These are phyloP conservation scores for Odontothrips loti DNA, from an alignment of 2,888 invertebrate genomes.

Conservation along the genomic window DNA sequence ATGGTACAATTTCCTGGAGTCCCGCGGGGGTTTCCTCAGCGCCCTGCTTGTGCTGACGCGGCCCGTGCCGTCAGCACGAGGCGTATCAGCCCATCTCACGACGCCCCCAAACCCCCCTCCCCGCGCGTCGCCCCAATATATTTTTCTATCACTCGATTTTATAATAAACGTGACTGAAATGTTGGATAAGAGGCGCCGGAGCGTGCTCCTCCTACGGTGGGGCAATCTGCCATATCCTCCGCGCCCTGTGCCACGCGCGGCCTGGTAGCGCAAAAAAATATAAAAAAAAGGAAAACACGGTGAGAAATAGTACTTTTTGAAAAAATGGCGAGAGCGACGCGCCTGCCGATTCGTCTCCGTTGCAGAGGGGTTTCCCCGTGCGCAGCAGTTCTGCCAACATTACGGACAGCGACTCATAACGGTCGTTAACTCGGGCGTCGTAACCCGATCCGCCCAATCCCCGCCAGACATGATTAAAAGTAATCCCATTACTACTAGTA, in stretches of 20 bases:
- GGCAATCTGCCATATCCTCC: too few relatives aligned
- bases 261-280: too few relatives aligned
- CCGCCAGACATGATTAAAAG: conserved; percentile 16
- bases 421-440: conserved; percentile 12
- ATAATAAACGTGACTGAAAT: conserved; percentile 3
- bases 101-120: too few relatives aligned
- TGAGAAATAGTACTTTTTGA: neutral
- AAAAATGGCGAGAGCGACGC: neutral
- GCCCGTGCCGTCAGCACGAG: too few relatives aligned
- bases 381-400: neutral
- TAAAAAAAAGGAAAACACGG: neutral
- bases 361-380: neutral
- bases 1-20: too few relatives aligned
- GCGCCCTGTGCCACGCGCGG: neutral
- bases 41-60: too few relatives aligned
- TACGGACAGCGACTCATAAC: conserved; percentile 4
- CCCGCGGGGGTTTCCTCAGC: too few relatives aligned
- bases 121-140: too few relatives aligned
- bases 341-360: neutral
- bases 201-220: too few relatives aligned
- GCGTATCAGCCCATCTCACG: too few relatives aligned
- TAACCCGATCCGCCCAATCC: neutral
- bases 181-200: neutral
- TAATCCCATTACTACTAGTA: neutral
- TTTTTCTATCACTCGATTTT: neutral